phyloP scores from a whole-genome alignment of 2,113 vertebrate species.

The Ophiodon elongatus region DNA sequence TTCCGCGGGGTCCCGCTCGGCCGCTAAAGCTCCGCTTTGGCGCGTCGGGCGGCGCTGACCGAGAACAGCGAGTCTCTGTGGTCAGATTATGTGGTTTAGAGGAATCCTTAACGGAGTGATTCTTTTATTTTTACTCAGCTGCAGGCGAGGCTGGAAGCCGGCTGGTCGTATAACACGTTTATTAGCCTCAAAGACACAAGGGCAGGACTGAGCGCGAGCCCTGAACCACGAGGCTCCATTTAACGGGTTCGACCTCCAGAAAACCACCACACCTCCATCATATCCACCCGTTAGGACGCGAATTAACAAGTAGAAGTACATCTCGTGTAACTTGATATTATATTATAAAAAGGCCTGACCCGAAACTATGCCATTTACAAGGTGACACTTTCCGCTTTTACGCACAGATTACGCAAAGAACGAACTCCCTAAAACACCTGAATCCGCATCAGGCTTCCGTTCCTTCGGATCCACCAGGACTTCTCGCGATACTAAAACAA shows the following conservation, averaged over 20 bases:
- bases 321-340: background rate
- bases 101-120: conserved; percentile 67
- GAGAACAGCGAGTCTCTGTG: conserved; percentile 73
- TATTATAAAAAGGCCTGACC: background rate
- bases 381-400: conserved; percentile 23
- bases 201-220: conserved; percentile 49
- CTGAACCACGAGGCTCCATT: conserved; percentile 39
- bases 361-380: conserved; percentile 18
- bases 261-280: conserved; percentile 9
- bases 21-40: conserved; percentile 41
- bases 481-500: no score
- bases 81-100: conserved; percentile 74
- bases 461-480: background rate
- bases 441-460: background rate
- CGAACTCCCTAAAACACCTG: background rate
- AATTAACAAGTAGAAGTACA: conserved; percentile 5
- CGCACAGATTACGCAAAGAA: conserved; percentile 31
- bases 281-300: background rate
- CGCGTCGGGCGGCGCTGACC: conserved; percentile 54
- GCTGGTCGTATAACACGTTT: conserved; percentile 74
- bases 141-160: conserved; percentile 58
- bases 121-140: conserved; percentile 66
- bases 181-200: conserved; percentile 70
- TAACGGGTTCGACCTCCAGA: conserved; percentile 51
- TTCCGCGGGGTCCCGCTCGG: conserved; percentile 47